Base-by-base conservation (phyloP, 2,113 vertebrate genomes). In the Colossoma macropomum region DNA sequence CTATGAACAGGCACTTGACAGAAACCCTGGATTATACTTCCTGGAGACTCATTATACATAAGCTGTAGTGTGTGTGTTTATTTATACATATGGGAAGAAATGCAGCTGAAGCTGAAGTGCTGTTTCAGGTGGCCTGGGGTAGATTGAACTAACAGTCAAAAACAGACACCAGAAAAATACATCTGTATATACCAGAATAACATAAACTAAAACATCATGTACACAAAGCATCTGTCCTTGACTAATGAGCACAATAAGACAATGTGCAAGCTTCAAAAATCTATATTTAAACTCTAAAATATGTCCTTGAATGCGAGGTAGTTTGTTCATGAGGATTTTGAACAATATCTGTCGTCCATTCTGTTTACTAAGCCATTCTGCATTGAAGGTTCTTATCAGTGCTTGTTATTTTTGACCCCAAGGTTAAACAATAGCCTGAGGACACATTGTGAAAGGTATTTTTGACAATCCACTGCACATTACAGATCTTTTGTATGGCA, bases 351-450 rank as follows among this genome's bases (percentile, higher is more conserved):
- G 45, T 11, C 23, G 9, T 23, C 45, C 59, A 77, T 80, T 19
- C 32, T 25, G 10, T 27, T 28, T 66, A 41, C 19, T 45, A 79
- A 79, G 59, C 48, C 5, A 0, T 79, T 88, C 69, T 77, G 66
- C 38, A 79, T 52, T 76, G n/a, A 73, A 69, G n/a, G 59, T 82
- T 87, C 82, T 82, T 88, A 81, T 87, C 77, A 60, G 38, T 78
- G 79, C 28, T 69, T 79, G 72, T 83, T 71, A 27, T 30, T 79
- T 91, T 89, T 81, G 76, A 90, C 88, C 88, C 59, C 80, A 84
- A 77, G 81, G 81, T 86, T 82, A 70, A 87, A 90, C 71, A 90
- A 90, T 88, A 69, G 48, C 73, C 25, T 12, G 9, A 62, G 82
- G 68, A 84, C 72, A 79, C 74, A 12, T 17, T 21, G 32, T 34